phyloP scores from a whole-genome alignment of 30 jellyfish, hydroid and myxozoan species.

The Hydractinia symbiolongicarpus region DNA sequence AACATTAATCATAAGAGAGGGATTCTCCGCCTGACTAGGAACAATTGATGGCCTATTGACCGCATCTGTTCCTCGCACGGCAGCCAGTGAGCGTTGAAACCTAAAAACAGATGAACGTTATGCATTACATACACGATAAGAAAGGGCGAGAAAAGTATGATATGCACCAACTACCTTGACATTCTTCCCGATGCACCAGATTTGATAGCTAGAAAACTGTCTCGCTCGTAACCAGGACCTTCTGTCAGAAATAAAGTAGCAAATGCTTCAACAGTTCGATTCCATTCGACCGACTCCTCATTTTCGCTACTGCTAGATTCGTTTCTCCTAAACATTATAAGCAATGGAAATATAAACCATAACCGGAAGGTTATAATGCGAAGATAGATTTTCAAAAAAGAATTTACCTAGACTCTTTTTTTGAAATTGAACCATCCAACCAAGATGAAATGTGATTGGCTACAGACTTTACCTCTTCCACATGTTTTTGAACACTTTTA shows the following conservation, averaged over 20 bases:
- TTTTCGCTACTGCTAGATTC: not conserved
- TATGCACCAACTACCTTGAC: slow-evolving; percentile 37
- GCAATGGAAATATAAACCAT: not conserved
- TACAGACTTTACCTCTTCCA: not conserved
- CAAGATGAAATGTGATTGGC: slow-evolving; percentile 25
- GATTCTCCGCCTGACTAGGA: slow-evolving; percentile 41
- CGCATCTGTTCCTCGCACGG: slow-evolving; percentile 49
- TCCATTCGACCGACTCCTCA: slow-evolving; percentile 38
- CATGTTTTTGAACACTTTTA: not conserved
- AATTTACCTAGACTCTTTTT: not conserved
- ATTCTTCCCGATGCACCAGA: slow-evolving; percentile 97
- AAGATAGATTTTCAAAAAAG: not conserved
- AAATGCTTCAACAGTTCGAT: slow-evolving; percentile 51
- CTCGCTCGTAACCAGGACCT: slow-evolving; percentile 91
- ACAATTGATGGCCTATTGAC: slow-evolving; percentile 14
- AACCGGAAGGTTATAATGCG: not conserved
- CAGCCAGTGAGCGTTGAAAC: slow-evolving; percentile 65
- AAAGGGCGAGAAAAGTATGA: not conserved
- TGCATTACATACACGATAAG: not conserved
- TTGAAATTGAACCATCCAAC: slow-evolving; percentile 18
- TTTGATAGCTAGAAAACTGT: slow-evolving; percentile 76
- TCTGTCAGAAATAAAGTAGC: slow-evolving; percentile 74
- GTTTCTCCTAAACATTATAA: not conserved
- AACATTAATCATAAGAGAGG: slow-evolving; percentile 50
- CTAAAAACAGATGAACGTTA: slow-evolving; percentile 21